Evolutionary conservation across 1,140 invertebrate species (phyloP), one percentile per base, ranked within the genome.

Genomic region (Eufriesea mexicana): DNA sequence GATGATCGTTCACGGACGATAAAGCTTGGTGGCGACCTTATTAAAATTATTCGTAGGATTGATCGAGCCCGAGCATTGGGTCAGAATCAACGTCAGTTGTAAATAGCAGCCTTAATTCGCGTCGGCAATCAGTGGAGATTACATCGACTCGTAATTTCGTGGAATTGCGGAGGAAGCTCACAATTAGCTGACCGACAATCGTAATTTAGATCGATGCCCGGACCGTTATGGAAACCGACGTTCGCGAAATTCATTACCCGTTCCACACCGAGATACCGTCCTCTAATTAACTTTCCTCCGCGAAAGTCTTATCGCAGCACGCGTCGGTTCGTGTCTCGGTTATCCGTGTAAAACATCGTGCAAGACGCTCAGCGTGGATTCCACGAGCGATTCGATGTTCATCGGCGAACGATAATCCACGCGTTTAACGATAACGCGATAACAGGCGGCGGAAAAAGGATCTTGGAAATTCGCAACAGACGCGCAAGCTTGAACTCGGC

Each of bases 121-220:
- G 18, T 55, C 55, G 78, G 66, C 77, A 82, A 86, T 87, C 84
- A 86, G n/a, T 47, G 42, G 9, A 57, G 84, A 83, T 79, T 86
- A 83, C 67, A 25, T 57, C 67, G 70, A 86, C 35, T 84, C 80
- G 85, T 87, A 86, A 87, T 84, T 42, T 67, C 85, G 57, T n/a
- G 35, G 47, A 35, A 70, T 64, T 73, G 71, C 68, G 64, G 77
- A 75, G 82, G 71, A 86, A 86, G 85, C 85, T 87, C 55, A 81
- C 72, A 54, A 55, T 81, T 81, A 79, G 80, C 66, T 42, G 64
- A 67, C 64, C 85, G 85, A 75, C 86, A 87, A 86, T 87, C 86
- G 86, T 87, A 87, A 86, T 87, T 83, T 75, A 74, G 80, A 87
- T 84, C 85, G 85, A 87, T 86, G 86, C 62, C n/a, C 79, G 9